Evolutionary conservation across 2,113 vertebrate genomes (phyloP), one percentile per base, ranked within the genome.

Genomic region (Aspidoscelis tigris): DNA sequence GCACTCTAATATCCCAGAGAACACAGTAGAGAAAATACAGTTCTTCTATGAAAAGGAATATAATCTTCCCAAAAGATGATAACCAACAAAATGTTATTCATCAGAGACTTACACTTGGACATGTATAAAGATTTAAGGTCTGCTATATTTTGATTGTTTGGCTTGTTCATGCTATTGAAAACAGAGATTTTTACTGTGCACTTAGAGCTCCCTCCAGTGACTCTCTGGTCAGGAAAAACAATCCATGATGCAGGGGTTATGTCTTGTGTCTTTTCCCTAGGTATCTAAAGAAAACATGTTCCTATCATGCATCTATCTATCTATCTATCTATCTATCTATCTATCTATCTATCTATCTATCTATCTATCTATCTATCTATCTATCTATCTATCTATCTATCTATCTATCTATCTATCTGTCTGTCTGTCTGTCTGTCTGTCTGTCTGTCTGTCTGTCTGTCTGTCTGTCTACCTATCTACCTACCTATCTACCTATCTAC

Each of bases 161-260:
- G 10, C 72, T 88, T 44, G 43, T 80, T 7, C 2, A 0, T 53
- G 7, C 78, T 74, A 50, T 77, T 66, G 66, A 89, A 78, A 91
- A 89, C 65, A 92, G 91, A 93, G 55, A 43, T 2, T 84, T 89
- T 91, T 82, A 79, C 20, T 22, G 0, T 89, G 94, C 93, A 85
- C 91, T 92, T 90, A 93, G 94, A 95, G 95, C 94, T 95, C 96
- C 96, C 96, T 96, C 96, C 93, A 96, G 93, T 88, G 96, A 90
- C 33, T n/a, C 2, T 1, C 55, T 65, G 80, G 77, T 7, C 14
- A 69, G 81, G 16, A 39, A 68, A 85, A 11, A 5, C 20, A 5
- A 89, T 21, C 75, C 44, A 76, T 33, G 11, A 76, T 16, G 18
- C 61, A 69, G 20, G n/a, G 44, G 20, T 76, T 7, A 16, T 75